A percentile compares a stretch with the other conserved stretches of the same genome.
Evolutionary conservation across 2,113 vertebrate genomes (phyloP).

Genomic region (Salvelinus fontinalis): DNA sequence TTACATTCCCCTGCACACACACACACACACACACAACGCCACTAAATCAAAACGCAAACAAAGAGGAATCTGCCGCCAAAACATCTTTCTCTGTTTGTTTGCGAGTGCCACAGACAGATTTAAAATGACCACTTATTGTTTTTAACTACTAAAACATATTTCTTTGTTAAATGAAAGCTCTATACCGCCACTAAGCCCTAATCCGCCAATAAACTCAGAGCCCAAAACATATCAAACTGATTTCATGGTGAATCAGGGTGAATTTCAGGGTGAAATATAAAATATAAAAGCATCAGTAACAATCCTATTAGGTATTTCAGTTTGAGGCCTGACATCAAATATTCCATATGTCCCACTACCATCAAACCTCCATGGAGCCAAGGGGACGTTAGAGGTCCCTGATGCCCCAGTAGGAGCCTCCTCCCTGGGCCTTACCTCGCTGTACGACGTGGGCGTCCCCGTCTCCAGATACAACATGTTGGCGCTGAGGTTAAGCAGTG

Average conservation of each 20-base stretch:
- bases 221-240: background rate
- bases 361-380: too few species aligned
- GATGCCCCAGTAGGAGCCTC: background rate
- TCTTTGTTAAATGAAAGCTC: background rate
- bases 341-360: too few species aligned
- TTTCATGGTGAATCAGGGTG: too few species aligned
- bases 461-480: constrained; percentile 99
- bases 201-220: background rate
- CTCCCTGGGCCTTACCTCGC: constrained; percentile 85
- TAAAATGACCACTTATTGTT: background rate
- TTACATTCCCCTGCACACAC: constrained; percentile 56
- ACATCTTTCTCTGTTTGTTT: background rate
- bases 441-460: constrained; percentile 91
- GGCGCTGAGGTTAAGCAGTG: constrained; percentile 96
- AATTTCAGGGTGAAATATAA: too few species aligned
- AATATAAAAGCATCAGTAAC: too few species aligned
- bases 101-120: background rate
- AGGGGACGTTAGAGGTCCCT: background rate
- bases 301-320: too few species aligned
- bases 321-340: too few species aligned
- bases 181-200: background rate
- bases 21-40: constrained; percentile 23
- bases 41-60: constrained; percentile 26
- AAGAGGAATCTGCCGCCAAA: background rate
- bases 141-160: background rate